Base-by-base conservation (phyloP, 2,113 vertebrate species). In the Alectura lathami region DNA sequence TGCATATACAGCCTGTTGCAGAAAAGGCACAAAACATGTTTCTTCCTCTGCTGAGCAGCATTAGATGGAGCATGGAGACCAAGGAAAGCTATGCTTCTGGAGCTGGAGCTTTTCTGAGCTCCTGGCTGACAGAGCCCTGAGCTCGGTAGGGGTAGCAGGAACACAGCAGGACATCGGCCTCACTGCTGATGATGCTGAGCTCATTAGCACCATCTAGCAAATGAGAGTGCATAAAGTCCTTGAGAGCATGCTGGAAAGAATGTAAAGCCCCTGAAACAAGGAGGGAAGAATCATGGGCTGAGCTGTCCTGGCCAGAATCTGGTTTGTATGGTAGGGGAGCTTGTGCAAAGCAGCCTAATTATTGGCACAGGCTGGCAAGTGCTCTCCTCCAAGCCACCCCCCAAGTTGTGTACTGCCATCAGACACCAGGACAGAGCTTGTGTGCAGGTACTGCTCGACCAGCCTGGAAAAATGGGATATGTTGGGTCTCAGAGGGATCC, bases 331-430 rank as follows among this genome's bases (percentile, higher is more conserved):
- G 63, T n/a, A 57, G 24, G 43, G 27, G 45, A 63, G 20, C 21
- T 23, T 22, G 9, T 43, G 42, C 70, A 72, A 48, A 75, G 34
- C 48, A 66, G 48, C 36, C n/a, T 6, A 43, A 54, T 70, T 64
- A 29, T 17, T 77, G 83, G 54, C 77, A 62, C 17, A 30, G 68
- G 10, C 30, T 72, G 63, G 79, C 54, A 60, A 59, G 23, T 27
- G 17, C 2, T 62, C 30, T 30, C 8, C 50, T 84, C 45, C 34
- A 54, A 13, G 17, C 3, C 7, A 21, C 32, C 3, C 9, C 21
- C 7, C 8, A 9, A 7, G 16, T 67, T 0, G 1, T 3, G 40
- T 27, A 79, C 53, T 82, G 77, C 67, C 38, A 27, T 12, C 0
- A 9, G 74, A 17, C 4, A 0, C 22, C 11, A 17, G 40, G 50